Evolutionary conservation across 2,888 invertebrate genomes (phyloP), one percentile per base, ranked within the genome.

Genomic region (Zaprionus bogoriensis): DNA sequence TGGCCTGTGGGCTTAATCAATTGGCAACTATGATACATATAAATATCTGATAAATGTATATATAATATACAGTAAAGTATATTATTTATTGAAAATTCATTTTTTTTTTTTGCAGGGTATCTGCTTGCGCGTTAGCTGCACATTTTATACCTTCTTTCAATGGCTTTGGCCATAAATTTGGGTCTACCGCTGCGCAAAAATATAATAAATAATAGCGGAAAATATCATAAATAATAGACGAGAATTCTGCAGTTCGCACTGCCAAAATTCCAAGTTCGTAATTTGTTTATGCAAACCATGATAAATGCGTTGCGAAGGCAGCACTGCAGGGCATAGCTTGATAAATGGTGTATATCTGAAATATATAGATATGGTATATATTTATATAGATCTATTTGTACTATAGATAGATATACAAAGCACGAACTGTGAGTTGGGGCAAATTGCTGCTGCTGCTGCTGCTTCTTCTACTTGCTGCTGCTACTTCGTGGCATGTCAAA

Each of bases 161-260:
- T 41, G 42, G 68, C 44, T 57, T 46, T 62, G 69, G 6, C 9
- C 53, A 61, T 73, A 73, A 73, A 71, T 73, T 75, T 48, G 48
- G 44, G 30, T 51, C 4, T 68, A 46, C 32, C 42, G 45, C 19
- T 17, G 23, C 6, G 32, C 64, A 45, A 79, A 68, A 77, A 77
- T 70, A 70, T 61, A 39, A 80, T 80, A 86, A 80, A 80, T 86
- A 83, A 68, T 46, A 27, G 20, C 50, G 22, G 44, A 75, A 65
- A 73, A 70, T 67, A 76, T 62, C 65, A 83, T 74, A 86, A 78
- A 79, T 85, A 77, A 85, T 82, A 74, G 68, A 32, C 12, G 12
- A 52, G 67, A 59, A 46, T 60, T 52, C 61, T 42, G 59, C 20
- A 50, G 19, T 36, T 30, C 5, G 28, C 50, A 17, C 36, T 45